Percentiles rank a stretch among this genome's conserved stretches.
Evolutionary conservation across 2,797 vertebrate species (phyloP).

Genomic region (Takifugu ocellatus): DNA sequence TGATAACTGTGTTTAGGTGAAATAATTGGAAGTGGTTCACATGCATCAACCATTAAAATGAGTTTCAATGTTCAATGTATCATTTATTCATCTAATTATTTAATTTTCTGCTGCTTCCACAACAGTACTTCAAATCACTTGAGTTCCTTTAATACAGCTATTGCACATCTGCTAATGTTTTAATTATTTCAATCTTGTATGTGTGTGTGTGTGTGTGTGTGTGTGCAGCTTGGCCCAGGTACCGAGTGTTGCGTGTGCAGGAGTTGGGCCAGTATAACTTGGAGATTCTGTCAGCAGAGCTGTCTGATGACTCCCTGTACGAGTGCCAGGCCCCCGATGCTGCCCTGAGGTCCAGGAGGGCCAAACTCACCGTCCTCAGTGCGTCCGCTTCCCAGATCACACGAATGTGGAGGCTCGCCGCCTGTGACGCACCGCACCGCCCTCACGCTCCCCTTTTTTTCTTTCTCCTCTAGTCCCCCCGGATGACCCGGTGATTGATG

Average conservation of each 20-base stretch:
- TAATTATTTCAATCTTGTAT: neutral
- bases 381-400: slow-evolving; percentile 25
- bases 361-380: slow-evolving; percentile 89
- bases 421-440: too few species aligned
- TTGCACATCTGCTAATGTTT: slow-evolving; percentile 1
- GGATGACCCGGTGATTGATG: slow-evolving; percentile 87
- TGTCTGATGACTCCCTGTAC: slow-evolving; percentile 90
- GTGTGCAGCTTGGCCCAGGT: slow-evolving; percentile 87
- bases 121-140: too few species aligned
- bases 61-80: too few species aligned
- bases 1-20: too few species aligned
- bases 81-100: too few species aligned
- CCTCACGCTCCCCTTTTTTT: slow-evolving; percentile 15
- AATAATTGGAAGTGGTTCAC: too few species aligned
- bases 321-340: slow-evolving; percentile 97
- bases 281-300: slow-evolving; percentile 88
- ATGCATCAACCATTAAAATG: too few species aligned
- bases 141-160: too few species aligned
- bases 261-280: slow-evolving; percentile 92
- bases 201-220: slow-evolving; percentile 16
- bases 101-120: too few species aligned
- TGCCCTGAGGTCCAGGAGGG: slow-evolving; percentile 87
- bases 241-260: slow-evolving; percentile 83
- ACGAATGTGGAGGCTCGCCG: neutral
- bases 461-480: slow-evolving; percentile 80